phyloP scores from a whole-genome alignment of 35 echinoderm and acorn worm genomes.

The Ophiothrix spiculata region DNA sequence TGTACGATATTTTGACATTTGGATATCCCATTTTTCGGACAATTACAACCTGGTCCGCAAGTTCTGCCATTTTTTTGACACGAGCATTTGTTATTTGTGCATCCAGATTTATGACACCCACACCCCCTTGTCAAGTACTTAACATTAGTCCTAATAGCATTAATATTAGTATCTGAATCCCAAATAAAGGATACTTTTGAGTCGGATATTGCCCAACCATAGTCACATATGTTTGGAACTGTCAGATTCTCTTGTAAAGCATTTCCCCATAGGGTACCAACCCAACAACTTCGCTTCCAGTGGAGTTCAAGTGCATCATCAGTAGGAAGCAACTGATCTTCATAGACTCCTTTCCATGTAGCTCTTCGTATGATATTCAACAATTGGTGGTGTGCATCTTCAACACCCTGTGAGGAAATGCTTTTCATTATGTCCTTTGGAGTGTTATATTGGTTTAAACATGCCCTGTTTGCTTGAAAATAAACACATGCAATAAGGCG shows the following conservation, averaged over 20 bases:
- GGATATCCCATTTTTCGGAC: conserved; percentile 5
- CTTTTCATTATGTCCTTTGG: conserved; percentile 2
- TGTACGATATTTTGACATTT: background rate
- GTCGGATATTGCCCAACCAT: conserved; percentile 11
- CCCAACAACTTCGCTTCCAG: conserved; percentile 27
- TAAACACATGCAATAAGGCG: conserved; percentile 28
- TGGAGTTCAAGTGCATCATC: conserved; percentile 17
- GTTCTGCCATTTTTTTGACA: conserved; percentile 13
- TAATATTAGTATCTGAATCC: conserved; percentile 30
- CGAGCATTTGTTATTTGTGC: conserved; percentile 22
- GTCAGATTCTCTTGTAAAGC: background rate
- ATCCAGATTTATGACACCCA: conserved; percentile 19
- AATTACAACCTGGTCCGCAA: conserved; percentile 34
- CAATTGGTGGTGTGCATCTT: background rate
- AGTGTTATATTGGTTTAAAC: background rate
- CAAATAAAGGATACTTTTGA: conserved; percentile 18
- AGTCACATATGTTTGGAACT: conserved; percentile 11
- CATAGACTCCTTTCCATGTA: conserved; percentile 23
- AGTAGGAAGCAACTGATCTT: conserved; percentile 26
- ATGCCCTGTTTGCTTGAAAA: conserved; percentile 17
- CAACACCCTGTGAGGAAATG: background rate
- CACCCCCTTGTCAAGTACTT: conserved; percentile 19
- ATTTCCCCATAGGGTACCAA: conserved; percentile 12
- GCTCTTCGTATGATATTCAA: background rate
- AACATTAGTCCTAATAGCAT: conserved; percentile 15